These are phyloP conservation scores for Scolopax rusticola DNA, from an alignment of 2,797 vertebrate genomes.

Conservation along the genomic window DNA sequence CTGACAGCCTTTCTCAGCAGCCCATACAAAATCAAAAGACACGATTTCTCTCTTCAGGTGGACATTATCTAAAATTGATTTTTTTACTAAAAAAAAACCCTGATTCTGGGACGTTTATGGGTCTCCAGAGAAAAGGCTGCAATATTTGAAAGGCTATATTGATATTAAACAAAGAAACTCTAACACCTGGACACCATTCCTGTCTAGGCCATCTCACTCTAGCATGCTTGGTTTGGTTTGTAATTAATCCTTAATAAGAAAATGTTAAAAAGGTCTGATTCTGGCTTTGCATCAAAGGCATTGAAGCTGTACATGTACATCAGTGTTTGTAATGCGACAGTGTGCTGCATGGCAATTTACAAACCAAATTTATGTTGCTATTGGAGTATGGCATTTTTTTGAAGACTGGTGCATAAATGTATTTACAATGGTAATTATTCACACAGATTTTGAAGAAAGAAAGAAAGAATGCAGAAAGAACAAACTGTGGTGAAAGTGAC, in stretches of 20 bases:
- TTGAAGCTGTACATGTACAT: background rate
- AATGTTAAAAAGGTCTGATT: slow-evolving; percentile 3
- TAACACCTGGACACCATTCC: background rate
- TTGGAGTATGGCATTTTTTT: background rate
- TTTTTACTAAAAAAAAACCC: fast-evolving
- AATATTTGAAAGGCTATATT: background rate
- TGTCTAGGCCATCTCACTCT: background rate
- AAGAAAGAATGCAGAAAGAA: background rate
- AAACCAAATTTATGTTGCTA: background rate
- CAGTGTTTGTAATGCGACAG: fast-evolving
- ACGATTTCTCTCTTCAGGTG: background rate
- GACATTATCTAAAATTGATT: background rate
- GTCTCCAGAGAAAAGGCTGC: background rate
- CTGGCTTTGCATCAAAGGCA: slow-evolving; percentile 13
- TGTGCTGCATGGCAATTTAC: background rate
- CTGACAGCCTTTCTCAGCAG: background rate
- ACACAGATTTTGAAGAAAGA: background rate
- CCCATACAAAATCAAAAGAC: background rate
- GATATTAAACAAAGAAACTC: background rate
- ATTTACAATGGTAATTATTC: background rate
- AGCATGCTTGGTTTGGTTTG: background rate
- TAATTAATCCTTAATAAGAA: slow-evolving; percentile 8
- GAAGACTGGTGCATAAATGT: background rate
- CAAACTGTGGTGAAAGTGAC: background rate
- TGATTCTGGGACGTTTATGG: background rate